These are phyloP conservation scores for Rhipidura dahli DNA, from an alignment of 2,113 vertebrate genomes.

Conservation along the genomic window DNA sequence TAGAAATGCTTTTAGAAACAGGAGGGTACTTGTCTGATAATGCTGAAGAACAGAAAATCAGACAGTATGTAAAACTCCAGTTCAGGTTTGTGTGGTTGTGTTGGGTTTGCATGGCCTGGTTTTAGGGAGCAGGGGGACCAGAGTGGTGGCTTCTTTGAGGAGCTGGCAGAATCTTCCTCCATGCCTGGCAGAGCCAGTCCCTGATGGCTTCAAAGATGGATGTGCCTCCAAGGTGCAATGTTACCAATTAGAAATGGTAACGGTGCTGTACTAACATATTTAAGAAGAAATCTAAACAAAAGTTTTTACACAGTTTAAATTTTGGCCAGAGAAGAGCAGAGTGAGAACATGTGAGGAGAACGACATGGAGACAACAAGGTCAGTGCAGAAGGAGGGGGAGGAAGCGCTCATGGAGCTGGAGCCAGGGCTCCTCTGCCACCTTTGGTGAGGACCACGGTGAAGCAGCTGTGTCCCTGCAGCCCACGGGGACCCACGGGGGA, in stretches of 20 bases:
- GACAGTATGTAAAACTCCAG: background rate
- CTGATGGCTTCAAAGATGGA: background rate
- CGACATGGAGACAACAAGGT: background rate
- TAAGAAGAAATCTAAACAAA: background rate
- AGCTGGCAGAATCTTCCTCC: background rate
- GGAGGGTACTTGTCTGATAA: background rate
- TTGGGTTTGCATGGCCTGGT: background rate
- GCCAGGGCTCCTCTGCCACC: background rate
- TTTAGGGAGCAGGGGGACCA: background rate
- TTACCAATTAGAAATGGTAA: background rate
- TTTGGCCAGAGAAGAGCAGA: background rate
- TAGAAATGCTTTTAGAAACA: background rate
- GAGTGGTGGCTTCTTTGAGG: background rate
- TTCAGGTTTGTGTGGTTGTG: background rate
- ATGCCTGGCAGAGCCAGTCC: background rate
- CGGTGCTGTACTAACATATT: background rate
- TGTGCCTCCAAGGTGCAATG: rapidly evolving
- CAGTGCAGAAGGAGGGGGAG: background rate
- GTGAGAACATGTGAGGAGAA: background rate
- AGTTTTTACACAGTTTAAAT: background rate
- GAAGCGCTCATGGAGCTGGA: rapidly evolving
- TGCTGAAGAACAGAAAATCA: background rate
- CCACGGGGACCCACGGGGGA: background rate
- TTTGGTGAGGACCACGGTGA: rapidly evolving
- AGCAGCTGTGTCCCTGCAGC: background rate